Evolutionary conservation across 1,140 invertebrate genomes (phyloP).

Genomic region (Adelges cooleyi): DNA sequence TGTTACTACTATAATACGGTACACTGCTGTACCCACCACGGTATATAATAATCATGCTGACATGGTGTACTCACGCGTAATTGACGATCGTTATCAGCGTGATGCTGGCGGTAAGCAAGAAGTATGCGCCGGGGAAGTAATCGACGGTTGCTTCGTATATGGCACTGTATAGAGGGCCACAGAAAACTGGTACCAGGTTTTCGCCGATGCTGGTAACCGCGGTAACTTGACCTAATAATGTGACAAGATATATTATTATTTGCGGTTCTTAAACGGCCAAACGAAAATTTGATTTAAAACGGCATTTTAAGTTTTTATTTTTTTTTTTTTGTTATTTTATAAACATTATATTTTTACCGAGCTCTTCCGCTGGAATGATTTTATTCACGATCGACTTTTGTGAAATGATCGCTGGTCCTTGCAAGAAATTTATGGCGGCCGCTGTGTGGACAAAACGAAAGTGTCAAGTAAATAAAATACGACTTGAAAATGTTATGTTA

Average conservation of each 20-base stretch:
- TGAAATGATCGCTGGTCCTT: constrained; percentile 17
- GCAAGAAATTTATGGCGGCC: neutral
- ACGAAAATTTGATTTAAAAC: no score
- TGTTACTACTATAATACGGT: no score
- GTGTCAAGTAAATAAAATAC: no score
- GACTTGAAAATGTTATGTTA: no score
- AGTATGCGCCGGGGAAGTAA: neutral
- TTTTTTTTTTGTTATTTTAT: no score
- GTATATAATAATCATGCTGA: no score
- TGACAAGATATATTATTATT: no score
- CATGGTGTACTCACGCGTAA: neutral
- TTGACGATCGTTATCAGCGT: neutral
- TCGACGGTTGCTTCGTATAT: neutral
- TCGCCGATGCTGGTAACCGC: constrained; percentile 4
- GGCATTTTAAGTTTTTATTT: no score
- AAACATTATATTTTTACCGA: neutral
- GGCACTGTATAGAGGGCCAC: constrained; percentile 2
- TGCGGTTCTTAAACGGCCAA: no score
- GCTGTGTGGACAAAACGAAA: no score
- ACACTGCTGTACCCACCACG: no score
- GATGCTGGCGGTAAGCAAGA: constrained; percentile 1
- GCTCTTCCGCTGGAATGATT: constrained; percentile 10
- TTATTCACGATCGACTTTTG: constrained; percentile 17
- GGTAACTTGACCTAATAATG: neutral
- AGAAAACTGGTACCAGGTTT: constrained; percentile 5